Evolutionary conservation across 1,140 invertebrate genomes (phyloP), one percentile per base, ranked within the genome.

Genomic region (Hermatobates lingyangjiaoensis): DNA sequence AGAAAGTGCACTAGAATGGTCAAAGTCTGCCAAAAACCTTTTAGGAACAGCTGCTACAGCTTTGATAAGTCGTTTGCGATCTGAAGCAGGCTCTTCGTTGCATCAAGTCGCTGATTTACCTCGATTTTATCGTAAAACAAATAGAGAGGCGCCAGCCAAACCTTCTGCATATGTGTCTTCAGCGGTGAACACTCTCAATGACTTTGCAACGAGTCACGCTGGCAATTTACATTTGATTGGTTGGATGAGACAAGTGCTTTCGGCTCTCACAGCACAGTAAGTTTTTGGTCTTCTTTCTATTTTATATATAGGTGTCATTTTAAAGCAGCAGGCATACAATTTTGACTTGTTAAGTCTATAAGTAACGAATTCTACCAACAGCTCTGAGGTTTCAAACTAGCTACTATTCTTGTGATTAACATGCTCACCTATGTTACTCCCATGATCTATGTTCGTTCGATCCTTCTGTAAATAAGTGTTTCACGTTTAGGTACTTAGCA

Each of bases 91-190:
- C 50, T 60, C 66, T 26, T 70, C 76, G 52, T 68, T 82, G 52
- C 76, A 79, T 61, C 77, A 80, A 73, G 87, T 94, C 2, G 83
- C 77, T 57, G 88, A 95, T 62, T 87, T 95, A 70, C 92, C 92
- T 27, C 72, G 91, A 57, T 67, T 94, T 27, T 97, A 91, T 65
- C 73, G 91, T 59, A 79, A 90, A 62, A 97, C 92, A 0, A 96
- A 95, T 66, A 74, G 87, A 58, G 87, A 87, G 57, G 71, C 79
- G 40, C 87, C 87, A 0, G 78, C 76, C 1, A 81, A 82, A 60
- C 74, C 80, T 44, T 87, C 85, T 51, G 62, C 71, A 25, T 93
- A 92, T 64, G 77, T 92, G 30, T 73, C 77, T 26, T 71, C 75
- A 55, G 71, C 84, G 58, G 60, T 87, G 1, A 69, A 71, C 46